Conservation (phyloP, 1,140 invertebrate species). For the Drosophila lini region DNA sequence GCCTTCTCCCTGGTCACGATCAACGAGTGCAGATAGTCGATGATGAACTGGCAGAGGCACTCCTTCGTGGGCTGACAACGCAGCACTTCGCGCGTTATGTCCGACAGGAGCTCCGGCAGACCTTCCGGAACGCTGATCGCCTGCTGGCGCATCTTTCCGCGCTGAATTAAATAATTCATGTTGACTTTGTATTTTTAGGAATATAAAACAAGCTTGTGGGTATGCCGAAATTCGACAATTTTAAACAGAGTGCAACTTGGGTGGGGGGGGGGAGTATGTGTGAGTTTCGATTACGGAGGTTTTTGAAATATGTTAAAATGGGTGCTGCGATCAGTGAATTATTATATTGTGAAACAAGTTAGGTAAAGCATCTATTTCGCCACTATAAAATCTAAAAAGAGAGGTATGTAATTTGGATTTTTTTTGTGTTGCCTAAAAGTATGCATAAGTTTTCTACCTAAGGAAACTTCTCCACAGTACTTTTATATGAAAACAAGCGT, state of each 20-base stretch:
- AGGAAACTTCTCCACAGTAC: background rate
- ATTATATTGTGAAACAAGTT: background rate
- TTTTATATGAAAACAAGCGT: background rate
- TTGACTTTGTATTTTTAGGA: background rate
- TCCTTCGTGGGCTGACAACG: slow-evolving; percentile 86
- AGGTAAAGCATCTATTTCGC: background rate
- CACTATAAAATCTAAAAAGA: background rate
- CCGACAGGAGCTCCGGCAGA: slow-evolving; percentile 88
- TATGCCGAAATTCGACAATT: slow-evolving; percentile 39
- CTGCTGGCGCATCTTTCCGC: slow-evolving; percentile 73
- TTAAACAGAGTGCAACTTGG: slow-evolving; percentile 6
- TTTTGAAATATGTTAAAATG: background rate
- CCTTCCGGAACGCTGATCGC: slow-evolving; percentile 86
- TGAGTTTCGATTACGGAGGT: background rate
- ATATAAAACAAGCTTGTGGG: background rate
- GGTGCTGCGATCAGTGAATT: background rate
- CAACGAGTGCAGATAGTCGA: slow-evolving; percentile 88
- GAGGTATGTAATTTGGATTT: too few species aligned
- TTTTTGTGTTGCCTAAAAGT: slow-evolving; percentile 1
- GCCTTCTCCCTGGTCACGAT: slow-evolving; percentile 88
- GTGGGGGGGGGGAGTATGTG: background rate
- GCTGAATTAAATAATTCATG: slow-evolving; percentile 80
- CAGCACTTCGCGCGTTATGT: slow-evolving; percentile 89
- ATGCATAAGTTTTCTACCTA: background rate
- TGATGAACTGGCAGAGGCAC: slow-evolving; percentile 87